phyloP scores from a whole-genome alignment of 2,797 vertebrate species.

The Mormyrus hasselquistii region DNA sequence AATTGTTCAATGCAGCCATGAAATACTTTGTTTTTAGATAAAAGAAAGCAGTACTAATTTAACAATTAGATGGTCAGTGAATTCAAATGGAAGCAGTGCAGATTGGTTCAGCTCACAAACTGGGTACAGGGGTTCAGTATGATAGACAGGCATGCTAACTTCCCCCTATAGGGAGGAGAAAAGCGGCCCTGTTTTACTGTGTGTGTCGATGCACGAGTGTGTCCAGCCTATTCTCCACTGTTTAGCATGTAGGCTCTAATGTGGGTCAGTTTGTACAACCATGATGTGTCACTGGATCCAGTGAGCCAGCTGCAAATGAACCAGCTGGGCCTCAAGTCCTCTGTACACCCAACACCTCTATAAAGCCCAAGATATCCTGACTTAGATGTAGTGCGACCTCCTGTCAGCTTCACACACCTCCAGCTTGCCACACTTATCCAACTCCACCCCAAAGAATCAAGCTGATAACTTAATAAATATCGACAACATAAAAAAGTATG shows the following conservation, averaged over 20 bases:
- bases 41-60: background rate
- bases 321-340: background rate
- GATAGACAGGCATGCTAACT: background rate
- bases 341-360: background rate
- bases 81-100: background rate
- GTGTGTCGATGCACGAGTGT: background rate
- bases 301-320: background rate
- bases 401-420: background rate
- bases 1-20: background rate
- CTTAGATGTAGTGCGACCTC: background rate
- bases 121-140: background rate
- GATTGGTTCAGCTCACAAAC: background rate
- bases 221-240: background rate
- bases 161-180: background rate
- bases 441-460: background rate
- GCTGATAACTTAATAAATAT: background rate
- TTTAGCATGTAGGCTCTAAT: background rate
- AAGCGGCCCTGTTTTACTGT: background rate
- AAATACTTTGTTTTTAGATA: background rate
- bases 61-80: background rate
- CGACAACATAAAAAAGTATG: background rate
- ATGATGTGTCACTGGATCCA: background rate
- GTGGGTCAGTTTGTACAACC: background rate
- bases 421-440: background rate
- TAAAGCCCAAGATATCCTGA: background rate